Base-by-base conservation (phyloP, 1,140 invertebrate species). In the Macrobrachium rosenbergii region DNA sequence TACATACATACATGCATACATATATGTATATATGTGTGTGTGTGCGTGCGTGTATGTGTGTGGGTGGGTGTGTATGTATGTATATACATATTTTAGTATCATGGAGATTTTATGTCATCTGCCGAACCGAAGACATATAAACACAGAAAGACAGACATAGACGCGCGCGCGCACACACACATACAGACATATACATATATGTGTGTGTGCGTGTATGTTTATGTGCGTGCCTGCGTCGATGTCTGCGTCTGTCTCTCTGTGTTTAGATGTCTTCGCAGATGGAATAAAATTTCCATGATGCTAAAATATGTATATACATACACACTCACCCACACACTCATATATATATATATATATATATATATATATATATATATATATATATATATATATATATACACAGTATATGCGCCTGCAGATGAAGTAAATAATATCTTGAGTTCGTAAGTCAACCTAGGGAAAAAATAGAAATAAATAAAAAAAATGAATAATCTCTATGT, bases 301-400 rank as follows among this genome's bases (percentile, higher is more conserved):
- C 14, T n/a, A 6, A 14, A n/a, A 67, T 67, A 23, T 67, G 12
- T 67, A 67, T 23, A 67, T 23, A 67, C 14, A 67, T 23, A 67
- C 14, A 67, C 14, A 67, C 14, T 6, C 14, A n/a, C n/a, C n/a
- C n/a, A n/a, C n/a, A n/a, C n/a, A n/a, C n/a, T n/a, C n/a, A n/a
- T n/a, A n/a, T n/a, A n/a, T n/a, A n/a, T n/a, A n/a, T n/a, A n/a
- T n/a, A n/a, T n/a, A 67, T 23, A 67, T 23, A 67, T 23, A 67
- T 23, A 67, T 23, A 67, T 23, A 67, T 23, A n/a, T 67, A 67
- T 67, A 67, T 67, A 67, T 23, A 67, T 67, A 67, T 67, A 67
- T 67, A 67, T 67, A 67, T 67, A 67, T 67, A 67, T 67, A 67
- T 67, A 67, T 67, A 67, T 67, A 67, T 67, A n/a, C n/a, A n/a